A percentile compares a stretch with the other conserved stretches of the same genome.
These are phyloP conservation scores for Brachionus angularis DNA, from an alignment of 1,140 invertebrate genomes.

Conservation along the genomic window DNA sequence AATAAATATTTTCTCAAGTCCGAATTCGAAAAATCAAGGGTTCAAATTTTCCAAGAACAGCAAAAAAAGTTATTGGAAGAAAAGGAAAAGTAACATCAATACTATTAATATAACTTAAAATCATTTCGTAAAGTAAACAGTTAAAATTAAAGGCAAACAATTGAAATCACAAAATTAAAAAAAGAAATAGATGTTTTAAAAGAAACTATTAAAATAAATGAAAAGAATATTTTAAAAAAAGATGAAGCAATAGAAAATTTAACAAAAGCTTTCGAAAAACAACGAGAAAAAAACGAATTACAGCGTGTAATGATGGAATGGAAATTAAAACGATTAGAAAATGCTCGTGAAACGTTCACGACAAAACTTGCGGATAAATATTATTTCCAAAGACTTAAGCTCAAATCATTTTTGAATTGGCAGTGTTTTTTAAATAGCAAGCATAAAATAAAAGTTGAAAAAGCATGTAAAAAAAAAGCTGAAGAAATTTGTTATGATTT, in stretches of 20 bases:
- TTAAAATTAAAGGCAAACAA: constrained; percentile 3
- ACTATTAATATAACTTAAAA: not conserved
- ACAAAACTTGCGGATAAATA: constrained; percentile 39
- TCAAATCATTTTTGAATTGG: constrained; percentile 26
- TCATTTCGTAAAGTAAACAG: not conserved
- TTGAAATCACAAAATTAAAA: constrained; percentile 1
- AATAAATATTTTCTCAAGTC: too few species aligned
- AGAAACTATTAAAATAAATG: constrained; percentile 32
- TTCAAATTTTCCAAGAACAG: constrained; percentile 34
- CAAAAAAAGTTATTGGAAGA: constrained; percentile 34
- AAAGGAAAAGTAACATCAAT: constrained; percentile 36
- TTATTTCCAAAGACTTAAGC: not conserved
- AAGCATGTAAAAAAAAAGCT: constrained; percentile 56
- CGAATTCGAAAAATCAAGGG: constrained; percentile 20
- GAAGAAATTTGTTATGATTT: constrained; percentile 55
- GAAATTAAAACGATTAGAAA: constrained; percentile 21
- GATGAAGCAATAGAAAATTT: constrained; percentile 8
- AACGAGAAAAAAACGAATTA: constrained; percentile 33
- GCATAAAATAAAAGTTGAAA: constrained; percentile 48
- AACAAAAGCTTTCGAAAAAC: constrained; percentile 28
- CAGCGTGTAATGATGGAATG: constrained; percentile 38
- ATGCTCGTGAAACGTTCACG: constrained; percentile 25
- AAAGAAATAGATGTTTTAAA: constrained; percentile 12
- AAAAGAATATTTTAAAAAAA: constrained; percentile 40
- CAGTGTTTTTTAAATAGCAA: not conserved